These are phyloP conservation scores for Trichechus manatus DNA, from an alignment of 2,113 vertebrate species.

Conservation along the genomic window DNA sequence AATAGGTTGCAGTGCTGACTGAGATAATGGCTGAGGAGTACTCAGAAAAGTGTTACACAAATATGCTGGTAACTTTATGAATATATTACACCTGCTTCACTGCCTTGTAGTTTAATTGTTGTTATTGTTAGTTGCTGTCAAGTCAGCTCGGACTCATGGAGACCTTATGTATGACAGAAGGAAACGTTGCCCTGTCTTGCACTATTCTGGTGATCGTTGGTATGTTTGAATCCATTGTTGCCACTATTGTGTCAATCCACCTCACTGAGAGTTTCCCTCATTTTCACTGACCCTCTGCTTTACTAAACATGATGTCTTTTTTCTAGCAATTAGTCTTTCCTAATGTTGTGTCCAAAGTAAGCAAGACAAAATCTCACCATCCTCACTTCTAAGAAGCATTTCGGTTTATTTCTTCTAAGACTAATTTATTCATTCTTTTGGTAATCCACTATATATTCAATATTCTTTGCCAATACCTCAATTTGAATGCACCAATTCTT, in stretches of 20 bases:
- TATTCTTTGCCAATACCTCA: not conserved
- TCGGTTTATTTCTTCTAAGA: not conserved
- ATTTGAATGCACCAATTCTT: not conserved
- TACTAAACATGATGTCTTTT: not conserved
- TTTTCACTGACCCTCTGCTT: not conserved
- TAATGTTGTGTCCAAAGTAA: not conserved
- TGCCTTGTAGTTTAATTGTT: not conserved
- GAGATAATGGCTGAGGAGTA: not conserved
- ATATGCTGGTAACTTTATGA: not conserved
- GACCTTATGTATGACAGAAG: not conserved
- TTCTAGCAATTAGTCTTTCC: not conserved
- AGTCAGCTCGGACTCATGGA: not conserved
- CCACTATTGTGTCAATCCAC: not conserved
- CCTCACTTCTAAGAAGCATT: not conserved
- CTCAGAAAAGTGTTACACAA: not conserved
- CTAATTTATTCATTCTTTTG: not conserved
- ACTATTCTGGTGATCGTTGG: not conserved
- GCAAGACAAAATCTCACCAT: not conserved
- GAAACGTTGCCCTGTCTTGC: not conserved
- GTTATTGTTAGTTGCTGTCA: not conserved
- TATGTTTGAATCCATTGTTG: not conserved
- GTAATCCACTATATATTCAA: not conserved
- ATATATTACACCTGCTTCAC: not conserved
- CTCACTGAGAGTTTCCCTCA: not conserved
- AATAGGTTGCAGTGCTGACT: not conserved